Conservation (phyloP, 2,888 invertebrate genomes). For the Plusia festucae region DNA sequence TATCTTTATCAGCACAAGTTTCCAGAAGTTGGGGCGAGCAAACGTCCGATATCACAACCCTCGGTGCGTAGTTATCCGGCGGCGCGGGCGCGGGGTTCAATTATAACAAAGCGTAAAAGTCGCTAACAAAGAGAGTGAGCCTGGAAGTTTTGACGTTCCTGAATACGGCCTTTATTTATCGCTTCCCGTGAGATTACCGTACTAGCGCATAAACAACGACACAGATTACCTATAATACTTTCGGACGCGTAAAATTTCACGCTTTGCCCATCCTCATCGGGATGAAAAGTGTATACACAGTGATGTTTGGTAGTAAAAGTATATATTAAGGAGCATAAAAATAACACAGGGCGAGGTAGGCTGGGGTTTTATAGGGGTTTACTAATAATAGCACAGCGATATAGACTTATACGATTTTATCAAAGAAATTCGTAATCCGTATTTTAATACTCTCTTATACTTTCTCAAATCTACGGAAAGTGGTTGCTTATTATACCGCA, state of each 20-base stretch:
- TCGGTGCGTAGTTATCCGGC: constrained; percentile 53
- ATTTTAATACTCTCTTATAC: not conserved
- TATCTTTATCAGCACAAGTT: constrained; percentile 29
- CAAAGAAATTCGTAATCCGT: constrained; percentile 34
- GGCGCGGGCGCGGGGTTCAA: constrained; percentile 61
- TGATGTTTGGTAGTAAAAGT: constrained; percentile 54
- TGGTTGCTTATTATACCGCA: not conserved
- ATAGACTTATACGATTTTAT: constrained; percentile 47
- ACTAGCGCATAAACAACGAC: constrained; percentile 68
- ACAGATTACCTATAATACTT: constrained; percentile 64
- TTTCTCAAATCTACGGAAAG: not conserved
- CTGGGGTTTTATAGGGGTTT: constrained; percentile 55
- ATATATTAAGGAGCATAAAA: constrained; percentile 52
- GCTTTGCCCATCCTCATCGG: constrained; percentile 59
- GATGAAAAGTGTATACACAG: constrained; percentile 55
- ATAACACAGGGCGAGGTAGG: constrained; percentile 27
- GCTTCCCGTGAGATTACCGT: constrained; percentile 74
- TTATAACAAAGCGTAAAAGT: constrained; percentile 74
- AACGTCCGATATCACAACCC: constrained; percentile 32
- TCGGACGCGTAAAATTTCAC: constrained; percentile 68
- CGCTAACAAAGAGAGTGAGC: constrained; percentile 69
- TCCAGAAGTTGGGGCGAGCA: constrained; percentile 19
- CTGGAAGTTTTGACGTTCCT: constrained; percentile 67
- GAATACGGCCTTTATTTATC: constrained; percentile 70
- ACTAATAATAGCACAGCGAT: constrained; percentile 53